These are phyloP conservation scores for Gallirallus australis DNA, from an alignment of 2,797 vertebrate species.

Conservation along the genomic window DNA sequence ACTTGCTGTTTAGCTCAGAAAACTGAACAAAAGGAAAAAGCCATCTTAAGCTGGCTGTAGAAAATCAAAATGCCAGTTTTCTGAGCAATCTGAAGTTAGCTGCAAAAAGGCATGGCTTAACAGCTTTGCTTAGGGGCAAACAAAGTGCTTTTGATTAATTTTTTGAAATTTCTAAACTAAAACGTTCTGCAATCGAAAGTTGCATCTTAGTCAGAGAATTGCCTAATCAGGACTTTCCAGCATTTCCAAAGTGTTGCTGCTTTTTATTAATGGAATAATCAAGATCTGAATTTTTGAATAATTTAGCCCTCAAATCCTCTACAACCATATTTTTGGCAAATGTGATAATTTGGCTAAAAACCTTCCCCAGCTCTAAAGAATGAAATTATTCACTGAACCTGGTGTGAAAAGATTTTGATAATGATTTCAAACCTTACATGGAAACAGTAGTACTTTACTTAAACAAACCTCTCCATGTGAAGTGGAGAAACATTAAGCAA, in stretches of 20 bases:
- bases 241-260: background rate
- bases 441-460: background rate
- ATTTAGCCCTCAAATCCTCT: background rate
- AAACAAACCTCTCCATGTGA: background rate
- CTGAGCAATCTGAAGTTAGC: background rate
- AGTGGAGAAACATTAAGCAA: slow-evolving; percentile 4
- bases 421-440: background rate
- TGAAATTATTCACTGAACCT: background rate
- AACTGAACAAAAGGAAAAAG: background rate
- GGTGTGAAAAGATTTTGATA: background rate
- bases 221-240: background rate
- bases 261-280: background rate
- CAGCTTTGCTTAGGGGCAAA: background rate
- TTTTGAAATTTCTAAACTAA: background rate
- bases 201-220: background rate
- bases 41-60: background rate
- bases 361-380: background rate
- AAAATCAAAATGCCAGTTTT: background rate
- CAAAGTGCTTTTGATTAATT: background rate
- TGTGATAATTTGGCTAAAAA: background rate
- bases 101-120: background rate
- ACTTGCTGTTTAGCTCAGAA: background rate
- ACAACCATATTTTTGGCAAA: background rate
- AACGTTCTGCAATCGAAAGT: background rate
- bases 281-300: background rate